Evolutionary conservation across 2,888 invertebrate species (phyloP).

Genomic region (Trimorus sp.): DNA sequence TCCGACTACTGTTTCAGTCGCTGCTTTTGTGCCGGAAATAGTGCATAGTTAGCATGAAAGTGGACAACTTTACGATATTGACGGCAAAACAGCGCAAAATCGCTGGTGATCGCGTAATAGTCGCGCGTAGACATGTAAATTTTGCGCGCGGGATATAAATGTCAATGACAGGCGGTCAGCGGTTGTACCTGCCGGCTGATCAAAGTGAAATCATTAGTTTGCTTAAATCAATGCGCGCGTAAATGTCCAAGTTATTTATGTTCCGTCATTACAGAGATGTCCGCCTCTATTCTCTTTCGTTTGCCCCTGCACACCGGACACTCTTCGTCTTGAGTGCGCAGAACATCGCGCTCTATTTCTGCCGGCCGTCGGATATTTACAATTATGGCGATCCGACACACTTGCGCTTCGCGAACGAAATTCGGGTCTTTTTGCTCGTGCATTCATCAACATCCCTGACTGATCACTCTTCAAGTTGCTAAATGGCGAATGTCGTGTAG

Average conservation of each 20-base stretch:
- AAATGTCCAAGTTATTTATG: slow-evolving; percentile 82
- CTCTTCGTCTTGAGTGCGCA: slow-evolving; percentile 60
- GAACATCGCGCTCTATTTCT: slow-evolving; percentile 55
- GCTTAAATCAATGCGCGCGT: slow-evolving; percentile 82
- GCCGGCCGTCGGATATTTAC: slow-evolving; percentile 48
- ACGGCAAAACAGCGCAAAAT: slow-evolving; percentile 51
- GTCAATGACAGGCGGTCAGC: slow-evolving; percentile 79
- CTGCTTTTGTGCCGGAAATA: too few species aligned
- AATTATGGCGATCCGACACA: slow-evolving; percentile 53
- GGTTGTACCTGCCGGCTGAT: slow-evolving; percentile 76
- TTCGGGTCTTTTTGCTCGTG: too few species aligned
- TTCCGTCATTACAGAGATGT: slow-evolving; percentile 80
- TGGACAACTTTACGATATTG: slow-evolving; percentile 55
- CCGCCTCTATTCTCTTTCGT: slow-evolving; percentile 74
- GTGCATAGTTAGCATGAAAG: too few species aligned
- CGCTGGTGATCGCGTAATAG: slow-evolving; percentile 74
- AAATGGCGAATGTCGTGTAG: too few species aligned
- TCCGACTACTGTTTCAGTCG: too few species aligned
- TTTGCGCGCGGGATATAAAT: slow-evolving; percentile 79
- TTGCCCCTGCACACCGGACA: slow-evolving; percentile 57
- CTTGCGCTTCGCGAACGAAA: slow-evolving; percentile 43
- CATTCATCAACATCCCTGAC: not conserved
- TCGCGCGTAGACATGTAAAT: slow-evolving; percentile 81
- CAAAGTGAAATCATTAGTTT: slow-evolving; percentile 82
- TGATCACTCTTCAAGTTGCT: too few species aligned